Percentiles rank a stretch among this genome's conserved stretches.
phyloP scores from a whole-genome alignment of 1,140 invertebrate genomes.

The Euglossa dilemma region DNA sequence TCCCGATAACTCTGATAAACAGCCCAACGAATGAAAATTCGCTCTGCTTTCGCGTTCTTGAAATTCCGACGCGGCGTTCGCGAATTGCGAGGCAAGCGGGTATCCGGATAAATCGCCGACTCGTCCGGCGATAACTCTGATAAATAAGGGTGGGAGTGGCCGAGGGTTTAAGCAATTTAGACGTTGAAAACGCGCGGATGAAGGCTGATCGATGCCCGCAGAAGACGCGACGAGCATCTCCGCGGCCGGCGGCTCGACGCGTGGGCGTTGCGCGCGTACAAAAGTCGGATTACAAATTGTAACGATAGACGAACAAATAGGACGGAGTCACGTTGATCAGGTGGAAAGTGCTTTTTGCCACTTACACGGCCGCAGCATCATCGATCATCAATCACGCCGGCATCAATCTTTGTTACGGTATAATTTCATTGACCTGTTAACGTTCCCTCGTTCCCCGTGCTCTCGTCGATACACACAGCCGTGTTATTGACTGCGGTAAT shows the following conservation, averaged over 20 bases:
- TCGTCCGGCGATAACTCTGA: background rate
- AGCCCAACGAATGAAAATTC: too few relatives aligned
- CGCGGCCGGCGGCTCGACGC: background rate
- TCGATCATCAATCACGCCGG: constrained; percentile 68
- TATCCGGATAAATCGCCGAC: too few relatives aligned
- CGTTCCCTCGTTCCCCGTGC: constrained; percentile 56
- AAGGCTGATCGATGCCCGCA: background rate
- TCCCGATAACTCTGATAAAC: too few relatives aligned
- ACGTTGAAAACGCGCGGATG: constrained; percentile 3
- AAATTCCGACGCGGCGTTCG: too few relatives aligned
- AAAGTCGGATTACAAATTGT: constrained; percentile 43
- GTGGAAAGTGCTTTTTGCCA: constrained; percentile 64
- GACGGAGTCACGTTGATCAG: constrained; percentile 53
- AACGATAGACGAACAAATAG: constrained; percentile 60
- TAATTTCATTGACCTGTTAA: constrained; percentile 72
- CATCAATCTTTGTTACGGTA: constrained; percentile 71
- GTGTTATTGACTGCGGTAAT: constrained; percentile 69
- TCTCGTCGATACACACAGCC: constrained; percentile 65
- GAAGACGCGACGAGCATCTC: background rate
- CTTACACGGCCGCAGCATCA: constrained; percentile 48
- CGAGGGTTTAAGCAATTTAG: constrained; percentile 2
- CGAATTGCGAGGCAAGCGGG: too few relatives aligned
- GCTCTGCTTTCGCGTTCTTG: too few relatives aligned
- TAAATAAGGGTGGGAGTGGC: background rate
- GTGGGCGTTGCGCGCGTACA: constrained; percentile 13